Conservation (phyloP, 2,113 vertebrate species). For the Rhagologus leucostigma region DNA sequence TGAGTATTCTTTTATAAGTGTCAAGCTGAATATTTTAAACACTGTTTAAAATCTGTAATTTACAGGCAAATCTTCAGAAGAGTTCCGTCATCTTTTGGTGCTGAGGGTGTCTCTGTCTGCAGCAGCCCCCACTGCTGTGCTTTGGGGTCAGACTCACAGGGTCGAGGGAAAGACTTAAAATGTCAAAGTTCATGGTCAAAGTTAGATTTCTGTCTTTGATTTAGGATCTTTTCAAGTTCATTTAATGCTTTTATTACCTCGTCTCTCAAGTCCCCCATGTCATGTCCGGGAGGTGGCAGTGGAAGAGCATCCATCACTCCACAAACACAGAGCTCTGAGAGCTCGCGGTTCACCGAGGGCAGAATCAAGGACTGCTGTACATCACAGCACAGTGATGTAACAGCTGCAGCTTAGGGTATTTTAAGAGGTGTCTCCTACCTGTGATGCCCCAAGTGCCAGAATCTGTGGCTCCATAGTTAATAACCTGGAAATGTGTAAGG, state of each 20-base stretch:
- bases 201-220: background rate
- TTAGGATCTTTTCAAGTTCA: background rate
- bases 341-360: accelerated
- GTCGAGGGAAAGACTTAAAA: background rate
- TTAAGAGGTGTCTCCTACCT: background rate
- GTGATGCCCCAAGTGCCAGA: background rate
- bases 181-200: no score
- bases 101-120: background rate
- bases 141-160: background rate
- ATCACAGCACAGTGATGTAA: background rate
- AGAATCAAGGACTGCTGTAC: accelerated
- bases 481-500: background rate
- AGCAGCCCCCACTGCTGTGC: background rate
- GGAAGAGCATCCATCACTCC: conserved; percentile 11
- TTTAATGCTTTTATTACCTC: background rate
- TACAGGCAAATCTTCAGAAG: background rate
- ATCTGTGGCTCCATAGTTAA: background rate
- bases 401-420: background rate
- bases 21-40: conserved; percentile 15
- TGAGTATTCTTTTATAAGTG: background rate
- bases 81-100: background rate
- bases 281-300: conserved; percentile 61
- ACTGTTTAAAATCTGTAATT: conserved; percentile 33
- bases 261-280: background rate
- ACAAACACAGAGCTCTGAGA: accelerated